Evolutionary conservation across 2,113 vertebrate species (phyloP).

Genomic region (Chrysemys picta): DNA sequence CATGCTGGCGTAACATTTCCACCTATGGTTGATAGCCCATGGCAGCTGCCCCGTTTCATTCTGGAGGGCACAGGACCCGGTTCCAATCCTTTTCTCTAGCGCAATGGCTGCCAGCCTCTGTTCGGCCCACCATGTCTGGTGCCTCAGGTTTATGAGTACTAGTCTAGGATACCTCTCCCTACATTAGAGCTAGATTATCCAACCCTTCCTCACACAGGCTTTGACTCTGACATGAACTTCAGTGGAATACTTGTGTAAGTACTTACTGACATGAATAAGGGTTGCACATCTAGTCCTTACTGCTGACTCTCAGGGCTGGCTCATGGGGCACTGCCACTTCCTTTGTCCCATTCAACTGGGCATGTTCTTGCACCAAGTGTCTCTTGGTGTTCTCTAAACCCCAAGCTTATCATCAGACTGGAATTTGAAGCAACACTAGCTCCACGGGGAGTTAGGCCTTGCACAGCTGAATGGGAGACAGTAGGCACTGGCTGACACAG

Average conservation of each 20-base stretch:
- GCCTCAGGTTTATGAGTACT: neutral
- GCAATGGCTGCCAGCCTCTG: neutral
- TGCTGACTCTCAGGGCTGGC: neutral
- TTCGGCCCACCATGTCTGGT: neutral
- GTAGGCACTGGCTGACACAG: neutral
- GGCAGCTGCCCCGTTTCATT: neutral
- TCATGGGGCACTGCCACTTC: neutral
- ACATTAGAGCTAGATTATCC: neutral
- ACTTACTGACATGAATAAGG: neutral
- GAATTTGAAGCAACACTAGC: neutral
- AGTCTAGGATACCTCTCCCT: neutral
- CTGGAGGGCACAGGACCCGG: fast-evolving
- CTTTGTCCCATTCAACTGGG: neutral
- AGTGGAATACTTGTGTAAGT: neutral
- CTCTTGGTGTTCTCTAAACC: neutral
- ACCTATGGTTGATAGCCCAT: neutral
- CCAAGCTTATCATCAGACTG: neutral
- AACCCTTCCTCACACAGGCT: neutral
- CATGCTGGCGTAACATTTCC: neutral
- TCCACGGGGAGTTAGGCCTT: neutral
- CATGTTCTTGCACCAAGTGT: neutral
- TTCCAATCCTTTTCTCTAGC: neutral
- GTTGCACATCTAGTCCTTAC: neutral
- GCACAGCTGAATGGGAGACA: neutral
- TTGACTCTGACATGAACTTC: neutral